Conservation (phyloP, 2,113 vertebrate genomes). For the Brachirus orientalis region DNA sequence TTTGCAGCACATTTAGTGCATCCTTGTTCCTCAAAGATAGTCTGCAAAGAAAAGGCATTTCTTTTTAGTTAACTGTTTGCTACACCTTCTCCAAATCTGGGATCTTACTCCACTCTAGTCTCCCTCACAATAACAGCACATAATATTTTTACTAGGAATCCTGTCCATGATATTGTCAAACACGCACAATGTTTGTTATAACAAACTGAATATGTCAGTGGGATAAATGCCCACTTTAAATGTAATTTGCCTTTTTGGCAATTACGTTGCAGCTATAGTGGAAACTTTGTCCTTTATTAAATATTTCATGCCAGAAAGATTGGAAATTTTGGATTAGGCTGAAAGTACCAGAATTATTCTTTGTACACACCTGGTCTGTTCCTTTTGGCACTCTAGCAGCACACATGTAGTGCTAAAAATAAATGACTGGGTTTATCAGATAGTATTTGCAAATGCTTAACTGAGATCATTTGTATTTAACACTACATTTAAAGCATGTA, state of each 20-base stretch:
- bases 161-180: background rate
- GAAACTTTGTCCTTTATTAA: too few species aligned
- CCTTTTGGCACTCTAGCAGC: slow-evolving; percentile 17
- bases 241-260: background rate
- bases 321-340: too few species aligned
- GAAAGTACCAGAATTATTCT: background rate
- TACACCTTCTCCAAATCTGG: background rate
- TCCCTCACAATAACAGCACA: background rate
- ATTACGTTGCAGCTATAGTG: background rate
- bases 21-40: background rate
- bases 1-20: too few species aligned
- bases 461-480: too few species aligned
- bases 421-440: slow-evolving; percentile 34
- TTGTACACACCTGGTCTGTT: slow-evolving; percentile 1
- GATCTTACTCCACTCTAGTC: background rate
- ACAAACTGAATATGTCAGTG: too few species aligned
- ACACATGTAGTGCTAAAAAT: slow-evolving; percentile 14
- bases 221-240: too few species aligned
- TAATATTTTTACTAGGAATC: too few species aligned
- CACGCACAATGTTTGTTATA: too few species aligned
- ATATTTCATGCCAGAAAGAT: background rate
- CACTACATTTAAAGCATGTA: too few species aligned
- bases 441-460: slow-evolving; percentile 35
- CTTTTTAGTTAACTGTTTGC: background rate
- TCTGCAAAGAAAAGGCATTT: background rate